Percentiles rank a stretch among this genome's conserved stretches.
Evolutionary conservation across 1,140 invertebrate genomes (phyloP).

Genomic region (Sweltsa coloradensis): DNA sequence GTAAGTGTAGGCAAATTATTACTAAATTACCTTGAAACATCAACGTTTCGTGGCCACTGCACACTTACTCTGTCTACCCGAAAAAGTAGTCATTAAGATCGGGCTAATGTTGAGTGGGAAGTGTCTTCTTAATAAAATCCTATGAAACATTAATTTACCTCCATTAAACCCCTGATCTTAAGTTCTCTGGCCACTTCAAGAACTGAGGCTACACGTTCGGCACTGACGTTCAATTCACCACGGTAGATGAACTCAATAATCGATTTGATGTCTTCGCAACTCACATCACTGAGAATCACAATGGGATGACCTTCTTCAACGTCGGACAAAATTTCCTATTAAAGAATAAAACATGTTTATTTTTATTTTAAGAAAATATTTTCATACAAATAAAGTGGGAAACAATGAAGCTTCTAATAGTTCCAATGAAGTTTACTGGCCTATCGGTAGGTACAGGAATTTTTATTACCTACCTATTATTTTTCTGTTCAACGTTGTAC

Average conservation of each 20-base stretch:
- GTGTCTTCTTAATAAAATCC: no score
- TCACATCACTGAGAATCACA: slow-evolving; percentile 38
- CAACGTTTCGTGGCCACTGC: no score
- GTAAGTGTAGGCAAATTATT: no score
- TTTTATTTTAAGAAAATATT: slow-evolving; percentile 6
- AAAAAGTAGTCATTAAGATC: no score
- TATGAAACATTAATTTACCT: no score
- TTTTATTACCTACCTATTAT: no score
- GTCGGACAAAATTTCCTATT: slow-evolving; percentile 31
- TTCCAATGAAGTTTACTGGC: neutral
- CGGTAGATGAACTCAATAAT: slow-evolving; percentile 45
- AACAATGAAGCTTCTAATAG: neutral
- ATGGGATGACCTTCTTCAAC: slow-evolving; percentile 34
- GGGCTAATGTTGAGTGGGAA: no score
- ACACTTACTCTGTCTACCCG: no score
- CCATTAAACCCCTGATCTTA: slow-evolving; percentile 36
- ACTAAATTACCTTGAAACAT: no score
- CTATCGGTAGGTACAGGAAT: neutral
- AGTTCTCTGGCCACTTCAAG: slow-evolving; percentile 35
- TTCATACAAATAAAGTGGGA: neutral
- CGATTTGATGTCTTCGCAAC: slow-evolving; percentile 33
- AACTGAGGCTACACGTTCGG: slow-evolving; percentile 32
- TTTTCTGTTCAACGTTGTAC: neutral
- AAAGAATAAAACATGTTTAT: slow-evolving; percentile 13
- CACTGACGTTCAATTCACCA: slow-evolving; percentile 38